Conservation (phyloP, 2,113 vertebrate species). For the Cryptomyrus ogoouensis region DNA sequence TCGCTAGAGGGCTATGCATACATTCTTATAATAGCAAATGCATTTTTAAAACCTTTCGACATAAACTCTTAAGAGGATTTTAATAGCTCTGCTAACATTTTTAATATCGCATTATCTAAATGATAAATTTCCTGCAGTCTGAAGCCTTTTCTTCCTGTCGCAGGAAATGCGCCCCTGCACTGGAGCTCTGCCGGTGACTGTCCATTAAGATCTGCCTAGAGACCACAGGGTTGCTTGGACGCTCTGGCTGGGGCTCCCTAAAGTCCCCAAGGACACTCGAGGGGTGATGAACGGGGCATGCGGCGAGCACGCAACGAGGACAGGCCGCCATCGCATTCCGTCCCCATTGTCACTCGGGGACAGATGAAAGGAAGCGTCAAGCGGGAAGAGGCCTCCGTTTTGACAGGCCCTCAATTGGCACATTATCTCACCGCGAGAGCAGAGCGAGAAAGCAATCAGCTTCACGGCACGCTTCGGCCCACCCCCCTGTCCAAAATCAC, state of each 20-base stretch:
- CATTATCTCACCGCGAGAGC: constrained; percentile 20
- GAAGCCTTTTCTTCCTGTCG: neutral
- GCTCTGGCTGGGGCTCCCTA: neutral
- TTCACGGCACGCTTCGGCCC: neutral
- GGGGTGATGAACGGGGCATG: neutral
- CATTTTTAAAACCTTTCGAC: neutral
- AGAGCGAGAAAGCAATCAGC: constrained; percentile 26
- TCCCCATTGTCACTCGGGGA: neutral
- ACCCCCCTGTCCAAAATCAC: constrained; percentile 7
- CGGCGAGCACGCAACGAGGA: neutral
- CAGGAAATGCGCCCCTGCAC: neutral
- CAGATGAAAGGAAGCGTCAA: constrained; percentile 22
- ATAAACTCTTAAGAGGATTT: neutral
- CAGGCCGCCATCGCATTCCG: neutral
- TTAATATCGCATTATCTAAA: neutral
- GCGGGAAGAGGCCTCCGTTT: constrained; percentile 5
- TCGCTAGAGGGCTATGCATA: neutral
- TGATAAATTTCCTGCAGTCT: neutral
- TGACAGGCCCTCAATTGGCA: constrained; percentile 19
- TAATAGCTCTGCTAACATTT: neutral
- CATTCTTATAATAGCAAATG: neutral
- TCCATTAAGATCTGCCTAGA: neutral
- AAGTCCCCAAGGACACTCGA: neutral
- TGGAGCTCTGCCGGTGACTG: neutral
- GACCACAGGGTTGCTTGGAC: neutral